A percentile compares a stretch with the other conserved stretches of the same genome.
Conservation (phyloP, 2,797 vertebrate species). For the Hemitrygon akajei region DNA sequence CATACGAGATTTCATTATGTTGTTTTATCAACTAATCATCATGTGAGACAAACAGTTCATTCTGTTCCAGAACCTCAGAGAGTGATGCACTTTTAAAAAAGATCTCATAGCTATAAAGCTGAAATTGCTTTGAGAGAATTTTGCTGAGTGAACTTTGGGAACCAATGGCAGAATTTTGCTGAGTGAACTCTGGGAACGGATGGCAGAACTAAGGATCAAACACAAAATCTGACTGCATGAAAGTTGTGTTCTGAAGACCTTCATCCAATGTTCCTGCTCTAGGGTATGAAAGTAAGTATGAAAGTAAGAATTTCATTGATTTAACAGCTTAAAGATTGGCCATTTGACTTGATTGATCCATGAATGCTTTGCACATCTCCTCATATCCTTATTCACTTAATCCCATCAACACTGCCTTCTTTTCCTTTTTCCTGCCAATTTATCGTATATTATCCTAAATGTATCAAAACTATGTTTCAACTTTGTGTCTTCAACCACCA, state of each 20-base stretch:
- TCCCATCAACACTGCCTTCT: neutral
- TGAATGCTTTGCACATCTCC: neutral
- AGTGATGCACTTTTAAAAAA: neutral
- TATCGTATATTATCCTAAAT: no score
- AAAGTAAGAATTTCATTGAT: neutral
- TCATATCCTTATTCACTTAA: neutral
- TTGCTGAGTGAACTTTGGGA: neutral
- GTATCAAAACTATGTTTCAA: neutral
- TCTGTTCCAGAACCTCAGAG: neutral
- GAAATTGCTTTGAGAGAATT: neutral
- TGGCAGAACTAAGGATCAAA: neutral
- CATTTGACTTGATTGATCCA: neutral
- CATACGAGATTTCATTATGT: no score
- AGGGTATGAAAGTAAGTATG: neutral
- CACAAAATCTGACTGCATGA: neutral
- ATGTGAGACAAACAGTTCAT: no score
- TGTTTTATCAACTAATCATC: no score
- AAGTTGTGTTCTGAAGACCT: neutral
- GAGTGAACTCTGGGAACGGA: neutral
- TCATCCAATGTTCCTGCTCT: neutral
- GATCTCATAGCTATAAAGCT: neutral
- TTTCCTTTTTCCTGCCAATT: neutral
- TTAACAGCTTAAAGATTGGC: neutral
- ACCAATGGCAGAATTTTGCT: neutral
- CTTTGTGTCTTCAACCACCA: neutral